Evolutionary conservation across 2,797 vertebrate species (phyloP).

Genomic region (Neosilurus mollespiculum): DNA sequence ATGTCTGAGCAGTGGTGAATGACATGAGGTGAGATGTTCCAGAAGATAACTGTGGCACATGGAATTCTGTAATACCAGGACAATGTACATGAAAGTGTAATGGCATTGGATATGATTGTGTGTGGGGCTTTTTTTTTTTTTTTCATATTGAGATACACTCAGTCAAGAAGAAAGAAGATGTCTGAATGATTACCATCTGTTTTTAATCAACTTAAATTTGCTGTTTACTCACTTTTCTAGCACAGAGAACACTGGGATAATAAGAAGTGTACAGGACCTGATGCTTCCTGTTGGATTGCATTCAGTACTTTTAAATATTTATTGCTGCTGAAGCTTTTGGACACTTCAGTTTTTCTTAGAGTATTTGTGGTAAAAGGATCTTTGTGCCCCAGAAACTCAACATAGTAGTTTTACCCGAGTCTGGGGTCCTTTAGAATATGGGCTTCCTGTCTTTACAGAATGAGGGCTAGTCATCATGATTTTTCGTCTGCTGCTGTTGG

Average conservation of each 20-base stretch:
- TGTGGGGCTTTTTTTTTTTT: neutral
- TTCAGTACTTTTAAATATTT: constrained; percentile 25
- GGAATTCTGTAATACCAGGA: neutral
- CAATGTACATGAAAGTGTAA: neutral
- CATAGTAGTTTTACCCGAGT: neutral
- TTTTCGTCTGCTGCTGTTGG: constrained; percentile 40
- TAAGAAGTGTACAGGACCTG: neutral
- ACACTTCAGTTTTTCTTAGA: constrained; percentile 1
- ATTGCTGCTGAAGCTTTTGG: constrained; percentile 25
- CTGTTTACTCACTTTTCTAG: constrained; percentile 15
- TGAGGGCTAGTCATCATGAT: constrained; percentile 56
- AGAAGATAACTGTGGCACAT: constrained; percentile 18
- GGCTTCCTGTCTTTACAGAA: constrained; percentile 41
- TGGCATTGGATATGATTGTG: neutral
- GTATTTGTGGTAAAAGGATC: constrained; percentile 18
- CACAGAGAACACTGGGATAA: constrained; percentile 12
- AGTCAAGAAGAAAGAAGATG: neutral
- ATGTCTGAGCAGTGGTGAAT: constrained; percentile 75
- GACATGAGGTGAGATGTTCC: neutral
- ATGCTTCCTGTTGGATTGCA: constrained; percentile 16
- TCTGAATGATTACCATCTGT: neutral
- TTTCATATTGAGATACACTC: neutral
- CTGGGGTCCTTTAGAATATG: constrained; percentile 19
- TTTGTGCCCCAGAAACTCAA: neutral
- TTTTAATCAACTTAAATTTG: neutral